These are phyloP conservation scores for Gypaetus barbatus DNA, from an alignment of 2,797 vertebrate species.

Conservation along the genomic window DNA sequence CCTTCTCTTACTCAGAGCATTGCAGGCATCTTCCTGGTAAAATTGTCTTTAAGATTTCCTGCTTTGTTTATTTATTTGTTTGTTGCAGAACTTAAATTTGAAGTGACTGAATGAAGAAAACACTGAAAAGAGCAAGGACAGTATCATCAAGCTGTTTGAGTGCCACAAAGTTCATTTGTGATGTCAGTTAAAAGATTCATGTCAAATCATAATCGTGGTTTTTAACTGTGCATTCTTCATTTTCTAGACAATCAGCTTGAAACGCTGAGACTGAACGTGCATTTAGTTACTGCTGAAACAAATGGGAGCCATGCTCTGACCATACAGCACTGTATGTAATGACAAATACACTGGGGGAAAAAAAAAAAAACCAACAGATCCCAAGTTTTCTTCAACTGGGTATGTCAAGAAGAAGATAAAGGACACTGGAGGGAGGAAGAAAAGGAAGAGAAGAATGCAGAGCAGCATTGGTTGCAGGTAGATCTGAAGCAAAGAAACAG, in stretches of 20 bases:
- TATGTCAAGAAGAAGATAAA: background rate
- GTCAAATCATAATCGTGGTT: background rate
- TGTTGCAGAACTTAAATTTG: background rate
- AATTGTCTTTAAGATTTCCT: background rate
- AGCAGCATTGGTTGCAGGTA: background rate
- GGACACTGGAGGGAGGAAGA: background rate
- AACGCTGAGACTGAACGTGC: background rate
- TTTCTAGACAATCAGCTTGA: background rate
- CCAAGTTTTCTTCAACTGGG: background rate
- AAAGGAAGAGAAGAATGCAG: background rate
- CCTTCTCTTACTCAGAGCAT: background rate
- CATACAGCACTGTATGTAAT: too few relatives aligned
- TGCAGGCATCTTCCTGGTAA: background rate
- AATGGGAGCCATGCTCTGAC: background rate
- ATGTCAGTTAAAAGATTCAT: background rate
- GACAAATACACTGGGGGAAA: background rate
- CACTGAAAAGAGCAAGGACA: background rate
- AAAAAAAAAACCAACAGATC: background rate
- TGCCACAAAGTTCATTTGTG: background rate
- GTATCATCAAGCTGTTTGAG: background rate
- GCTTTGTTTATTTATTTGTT: background rate
- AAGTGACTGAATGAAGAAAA: background rate
- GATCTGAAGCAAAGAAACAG: background rate
- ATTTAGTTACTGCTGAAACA: background rate
- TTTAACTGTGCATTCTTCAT: background rate